Base-by-base conservation (phyloP, 2,113 vertebrate genomes). In the Rallus limicola region DNA sequence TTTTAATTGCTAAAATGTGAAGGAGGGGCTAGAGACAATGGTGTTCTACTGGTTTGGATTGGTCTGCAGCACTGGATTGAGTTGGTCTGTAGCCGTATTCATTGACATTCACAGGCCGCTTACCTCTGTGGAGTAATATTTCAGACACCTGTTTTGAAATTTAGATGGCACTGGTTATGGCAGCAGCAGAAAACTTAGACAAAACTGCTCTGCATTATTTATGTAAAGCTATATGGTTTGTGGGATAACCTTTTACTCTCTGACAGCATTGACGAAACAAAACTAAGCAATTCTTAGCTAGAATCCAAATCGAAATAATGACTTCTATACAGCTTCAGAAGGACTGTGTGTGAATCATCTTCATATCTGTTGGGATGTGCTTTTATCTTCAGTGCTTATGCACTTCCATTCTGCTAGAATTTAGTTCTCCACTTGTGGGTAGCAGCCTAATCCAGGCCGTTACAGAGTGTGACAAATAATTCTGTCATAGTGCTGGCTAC, bases 391-490 rank as follows among this genome's bases (percentile, higher is more conserved):
- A 33, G 40, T 84, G 62, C 82, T 92, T 90, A 48, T 50, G 70
- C 28, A 16, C 76, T 95, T 93, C 90, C 72, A 48, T 92, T 93
- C 63, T 92, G 67, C 55, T 85, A 33, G 77, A 79, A 74, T 88
- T 94, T 93, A 94, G 46, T 93, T 70, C 88, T 86, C 94, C 59
- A 63, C 89, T 96, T 94, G 77, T 85, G 91, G 64, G 75, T 79
- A 92, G 80, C 69, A 93, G 77, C 74, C 70, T 87, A 65, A 89
- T 87, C 67, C 63, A 87, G 83, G 62, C 65, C 75, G 59, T 92
- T 92, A 62, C n/a, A 34, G 46, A 21, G 44, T 42, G 50, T 93
- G 94, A 94, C 88, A 92, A 82, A 90, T 76, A 91, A 77, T 92
- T 95, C 88, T 94, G 81, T 86, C 86, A 52, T 34, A 56, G 36